These are phyloP conservation scores for Columba janthina DNA, from an alignment of 2,113 vertebrate species.

Conservation along the genomic window DNA sequence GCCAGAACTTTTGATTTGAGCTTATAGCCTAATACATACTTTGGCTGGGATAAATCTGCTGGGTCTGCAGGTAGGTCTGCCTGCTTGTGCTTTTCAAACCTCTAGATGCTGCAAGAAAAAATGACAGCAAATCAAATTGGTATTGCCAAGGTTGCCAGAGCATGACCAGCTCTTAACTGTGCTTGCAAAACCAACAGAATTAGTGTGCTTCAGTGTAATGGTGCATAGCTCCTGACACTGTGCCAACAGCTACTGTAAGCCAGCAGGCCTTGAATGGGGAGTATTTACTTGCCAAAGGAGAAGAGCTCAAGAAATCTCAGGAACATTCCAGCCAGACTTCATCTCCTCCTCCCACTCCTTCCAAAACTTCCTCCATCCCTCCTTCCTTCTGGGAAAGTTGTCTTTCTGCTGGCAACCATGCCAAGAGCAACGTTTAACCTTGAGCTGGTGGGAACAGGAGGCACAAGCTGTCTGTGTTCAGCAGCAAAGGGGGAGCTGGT, in stretches of 20 bases:
- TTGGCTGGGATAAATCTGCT: neutral
- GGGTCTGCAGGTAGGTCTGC: neutral
- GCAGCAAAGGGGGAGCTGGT: neutral
- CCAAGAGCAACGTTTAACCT: neutral
- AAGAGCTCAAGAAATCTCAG: neutral
- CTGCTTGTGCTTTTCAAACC: neutral
- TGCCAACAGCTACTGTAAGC: neutral
- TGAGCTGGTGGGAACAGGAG: neutral
- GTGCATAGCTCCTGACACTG: neutral
- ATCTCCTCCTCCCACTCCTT: neutral
- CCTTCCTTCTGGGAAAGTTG: neutral
- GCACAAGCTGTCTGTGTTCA: neutral
- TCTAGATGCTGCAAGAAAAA: neutral
- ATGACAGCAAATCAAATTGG: neutral
- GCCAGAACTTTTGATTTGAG: neutral
- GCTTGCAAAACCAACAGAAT: slow-evolving; percentile 5
- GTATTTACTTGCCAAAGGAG: neutral
- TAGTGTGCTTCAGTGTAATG: neutral
- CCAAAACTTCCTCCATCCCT: neutral
- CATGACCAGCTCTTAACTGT: neutral
- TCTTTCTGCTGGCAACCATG: neutral
- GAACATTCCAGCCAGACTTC: neutral
- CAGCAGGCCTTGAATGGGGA: neutral
- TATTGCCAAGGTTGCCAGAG: neutral
- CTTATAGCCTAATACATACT: neutral